These are phyloP conservation scores for Dryobota labecula DNA, from an alignment of 2,888 invertebrate genomes.

Conservation along the genomic window DNA sequence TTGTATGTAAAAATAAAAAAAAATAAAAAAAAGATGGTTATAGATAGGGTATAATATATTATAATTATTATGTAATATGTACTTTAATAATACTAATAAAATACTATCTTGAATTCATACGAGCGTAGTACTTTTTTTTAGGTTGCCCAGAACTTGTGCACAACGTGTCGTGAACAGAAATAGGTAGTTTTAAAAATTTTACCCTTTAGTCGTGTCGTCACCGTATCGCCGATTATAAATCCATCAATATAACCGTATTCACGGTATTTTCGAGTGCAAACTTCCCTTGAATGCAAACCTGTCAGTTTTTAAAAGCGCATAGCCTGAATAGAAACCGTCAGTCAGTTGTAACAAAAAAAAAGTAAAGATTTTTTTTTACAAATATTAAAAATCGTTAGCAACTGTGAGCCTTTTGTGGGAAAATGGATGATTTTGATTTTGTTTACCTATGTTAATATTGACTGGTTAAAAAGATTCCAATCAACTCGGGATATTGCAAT, in stretches of 20 bases:
- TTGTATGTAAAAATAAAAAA: too few species aligned
- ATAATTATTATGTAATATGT: too few species aligned
- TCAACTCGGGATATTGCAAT: constrained; percentile 16
- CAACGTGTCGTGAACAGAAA: too few species aligned
- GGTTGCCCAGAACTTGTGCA: too few species aligned
- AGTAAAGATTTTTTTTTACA: constrained; percentile 30
- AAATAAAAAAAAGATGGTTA: too few species aligned
- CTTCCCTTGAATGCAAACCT: constrained; percentile 71
- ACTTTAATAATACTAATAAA: too few species aligned
- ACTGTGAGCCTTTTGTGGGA: constrained; percentile 21
- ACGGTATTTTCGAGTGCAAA: constrained; percentile 70
- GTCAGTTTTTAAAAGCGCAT: constrained; percentile 66
- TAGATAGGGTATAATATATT: too few species aligned
- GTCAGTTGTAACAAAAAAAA: constrained; percentile 62
- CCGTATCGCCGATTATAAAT: constrained; percentile 59
- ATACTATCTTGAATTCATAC: too few species aligned
- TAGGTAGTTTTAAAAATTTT: too few species aligned
- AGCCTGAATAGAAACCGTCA: constrained; percentile 68
- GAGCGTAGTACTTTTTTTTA: too few species aligned
- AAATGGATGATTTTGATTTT: constrained; percentile 37
- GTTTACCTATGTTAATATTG: constrained; percentile 8
- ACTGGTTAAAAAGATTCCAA: neutral
- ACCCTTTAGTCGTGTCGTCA: constrained; percentile 30
- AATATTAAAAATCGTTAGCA: constrained; percentile 26
- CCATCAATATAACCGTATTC: constrained; percentile 65